Conservation (phyloP, 1,140 invertebrate genomes). For the Argopecten irradians region DNA sequence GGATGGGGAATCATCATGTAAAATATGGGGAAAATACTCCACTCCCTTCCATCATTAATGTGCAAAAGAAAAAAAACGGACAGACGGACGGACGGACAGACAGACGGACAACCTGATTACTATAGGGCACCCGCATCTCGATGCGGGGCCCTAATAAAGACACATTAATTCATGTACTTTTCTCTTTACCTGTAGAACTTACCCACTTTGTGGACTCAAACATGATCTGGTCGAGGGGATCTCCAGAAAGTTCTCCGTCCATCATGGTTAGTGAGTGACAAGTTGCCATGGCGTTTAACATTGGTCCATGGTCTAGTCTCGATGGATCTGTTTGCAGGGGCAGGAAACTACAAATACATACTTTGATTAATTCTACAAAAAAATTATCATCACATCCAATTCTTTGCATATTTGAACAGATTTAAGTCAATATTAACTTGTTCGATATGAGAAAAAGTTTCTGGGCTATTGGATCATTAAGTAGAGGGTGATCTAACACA, state of each 20-base stretch:
- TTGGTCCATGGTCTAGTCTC: slow-evolving; percentile 55
- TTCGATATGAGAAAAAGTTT: background rate
- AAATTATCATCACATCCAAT: background rate
- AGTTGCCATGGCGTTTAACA: slow-evolving; percentile 83
- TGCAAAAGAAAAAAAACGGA: no score
- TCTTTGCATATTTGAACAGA: background rate
- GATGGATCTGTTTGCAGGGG: slow-evolving; percentile 57
- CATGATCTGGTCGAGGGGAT: slow-evolving; percentile 94
- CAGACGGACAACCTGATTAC: no score
- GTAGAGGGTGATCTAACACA: background rate
- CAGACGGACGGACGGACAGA: no score
- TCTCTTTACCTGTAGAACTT: slow-evolving; percentile 40
- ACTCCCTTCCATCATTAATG: no score
- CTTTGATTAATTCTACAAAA: background rate
- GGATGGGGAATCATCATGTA: no score
- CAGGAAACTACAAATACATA: slow-evolving; percentile 61
- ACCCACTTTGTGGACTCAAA: slow-evolving; percentile 82
- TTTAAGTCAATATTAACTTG: no score
- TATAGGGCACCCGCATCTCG: no score
- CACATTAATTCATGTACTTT: no score
- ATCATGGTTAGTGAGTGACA: slow-evolving; percentile 94
- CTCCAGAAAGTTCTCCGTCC: slow-evolving; percentile 88
- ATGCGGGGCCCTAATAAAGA: no score
- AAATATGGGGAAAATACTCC: no score
- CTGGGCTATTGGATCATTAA: background rate